Evolutionary conservation across 30 jellyfish, hydroid and myxozoan genomes (phyloP).

Genomic region (Aurelia coerulea): DNA sequence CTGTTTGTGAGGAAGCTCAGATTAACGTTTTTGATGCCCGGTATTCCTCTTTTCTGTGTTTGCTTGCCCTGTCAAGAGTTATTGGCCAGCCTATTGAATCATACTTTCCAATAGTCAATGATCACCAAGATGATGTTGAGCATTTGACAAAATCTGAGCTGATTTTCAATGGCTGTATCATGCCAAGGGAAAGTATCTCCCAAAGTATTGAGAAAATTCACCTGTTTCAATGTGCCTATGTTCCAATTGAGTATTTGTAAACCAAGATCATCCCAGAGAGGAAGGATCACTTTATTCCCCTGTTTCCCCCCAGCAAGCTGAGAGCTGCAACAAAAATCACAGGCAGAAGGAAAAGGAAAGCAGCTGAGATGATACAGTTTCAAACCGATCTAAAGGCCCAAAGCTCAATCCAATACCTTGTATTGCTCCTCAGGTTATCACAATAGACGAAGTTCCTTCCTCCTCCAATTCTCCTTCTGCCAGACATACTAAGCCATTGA

Average conservation of each 20-base stretch:
- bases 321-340: neutral
- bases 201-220: slow-evolving; percentile 7
- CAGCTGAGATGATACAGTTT: neutral
- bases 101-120: slow-evolving; percentile 28
- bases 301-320: neutral
- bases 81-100: slow-evolving; percentile 37
- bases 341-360: neutral
- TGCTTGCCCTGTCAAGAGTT: slow-evolving; percentile 51
- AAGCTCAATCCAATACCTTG: neutral
- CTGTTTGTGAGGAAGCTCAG: slow-evolving; percentile 14
- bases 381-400: slow-evolving; percentile 7
- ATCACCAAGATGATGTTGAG: neutral
- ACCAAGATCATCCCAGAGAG: neutral
- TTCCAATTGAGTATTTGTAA: slow-evolving; percentile 20
- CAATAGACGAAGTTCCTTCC: neutral
- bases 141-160: slow-evolving; percentile 6
- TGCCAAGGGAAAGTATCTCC: neutral
- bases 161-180: slow-evolving; percentile 11
- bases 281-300: slow-evolving; percentile 49
- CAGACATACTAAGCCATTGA: neutral
- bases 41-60: slow-evolving; percentile 30
- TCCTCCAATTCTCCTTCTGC: too few relatives aligned
- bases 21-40: neutral
- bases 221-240: slow-evolving; percentile 42
- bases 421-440: slow-evolving; percentile 6